phyloP scores from a whole-genome alignment of 1,140 invertebrate species.

The Neelides sp. region DNA sequence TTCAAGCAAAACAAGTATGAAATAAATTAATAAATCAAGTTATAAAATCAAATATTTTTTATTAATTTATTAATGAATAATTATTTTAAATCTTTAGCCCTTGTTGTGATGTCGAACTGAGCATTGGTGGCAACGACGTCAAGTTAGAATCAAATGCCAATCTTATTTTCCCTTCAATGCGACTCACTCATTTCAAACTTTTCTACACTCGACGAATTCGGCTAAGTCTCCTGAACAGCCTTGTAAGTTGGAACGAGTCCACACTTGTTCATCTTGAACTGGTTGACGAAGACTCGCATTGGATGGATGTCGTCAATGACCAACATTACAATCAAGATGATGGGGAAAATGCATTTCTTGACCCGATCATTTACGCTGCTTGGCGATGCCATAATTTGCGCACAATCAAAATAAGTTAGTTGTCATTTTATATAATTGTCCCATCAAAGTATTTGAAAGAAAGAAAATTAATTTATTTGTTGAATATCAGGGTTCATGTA shows the following conservation, averaged over 20 bases:
- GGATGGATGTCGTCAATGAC: conserved; percentile 17
- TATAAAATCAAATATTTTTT: neutral
- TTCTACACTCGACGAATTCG: conserved; percentile 12
- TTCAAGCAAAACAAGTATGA: conserved; percentile 21
- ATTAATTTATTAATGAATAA: neutral
- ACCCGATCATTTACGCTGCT: conserved; percentile 23
- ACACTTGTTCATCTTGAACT: conserved; percentile 23
- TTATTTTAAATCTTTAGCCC: conserved; percentile 13
- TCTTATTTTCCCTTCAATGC: conserved; percentile 13
- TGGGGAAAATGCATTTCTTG: conserved; percentile 16
- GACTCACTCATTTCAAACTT: conserved; percentile 17
- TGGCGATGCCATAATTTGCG: conserved; percentile 20
- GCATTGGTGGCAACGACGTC: conserved; percentile 7
- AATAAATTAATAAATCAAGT: conserved; percentile 6
- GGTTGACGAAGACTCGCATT: conserved; percentile 20
- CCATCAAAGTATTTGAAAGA: conserved; percentile 1
- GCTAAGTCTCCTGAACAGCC: conserved; percentile 19
- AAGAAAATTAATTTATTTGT: conserved; percentile 7
- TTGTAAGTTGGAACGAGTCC: conserved; percentile 21
- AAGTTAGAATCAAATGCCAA: conserved; percentile 16
- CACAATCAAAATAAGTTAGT: conserved; percentile 20
- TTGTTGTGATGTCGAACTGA: conserved; percentile 16
- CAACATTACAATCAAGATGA: conserved; percentile 3
- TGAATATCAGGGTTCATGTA: conserved; percentile 16
- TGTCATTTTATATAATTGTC: conserved; percentile 1